Base-by-base conservation (phyloP, 2,888 invertebrate species). In the Trachelus iudaicus region DNA sequence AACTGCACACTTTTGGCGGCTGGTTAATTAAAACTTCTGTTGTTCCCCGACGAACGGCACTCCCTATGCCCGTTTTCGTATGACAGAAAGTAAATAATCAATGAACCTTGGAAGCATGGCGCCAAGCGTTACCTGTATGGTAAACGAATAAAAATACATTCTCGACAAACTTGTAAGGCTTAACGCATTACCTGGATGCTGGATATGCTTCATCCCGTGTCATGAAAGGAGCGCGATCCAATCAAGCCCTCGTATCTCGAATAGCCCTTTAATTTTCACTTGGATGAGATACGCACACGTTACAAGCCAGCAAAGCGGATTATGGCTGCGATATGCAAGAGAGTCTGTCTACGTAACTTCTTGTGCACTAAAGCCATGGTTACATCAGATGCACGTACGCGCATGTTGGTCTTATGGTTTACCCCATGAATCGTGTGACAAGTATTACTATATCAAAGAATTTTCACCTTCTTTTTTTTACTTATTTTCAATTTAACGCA, bases 21-120 rank as follows among this genome's bases (percentile, higher is more conserved):
- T 81, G 78, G 82, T 80, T 82, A 80, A 82, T 82, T 82, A 80
- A 82, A 81, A 80, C 80, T 81, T 82, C 71, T 73, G 56, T 56
- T 56, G 23, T 56, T 56, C 56, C 56, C 56, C 56, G 15, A 56
- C 56, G 56, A 56, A 56, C 9, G 56, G 56, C 56, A 56, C 6
- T 56, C 56, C 23, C 15, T 15, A 23, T 56, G 23, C 56, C 56
- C 23, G 9, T 56, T 23, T 56, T 9, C 9, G 56, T 56, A 56
- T 56, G 56, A 56, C 23, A 56, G 23, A 56, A 56, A 56, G 56
- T 56, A 56, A 56, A 56, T 56, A 56, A 56, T 56, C 56, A 56
- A 56, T 56, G 56, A 56, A 56, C 23, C 56, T 23, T 56, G 56
- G 23, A 15, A 56, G 56, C 56, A 56, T 23, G 23, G 56, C 23